Evolutionary conservation across 1,140 invertebrate genomes (phyloP).

Genomic region (Brachionus rubens): DNA sequence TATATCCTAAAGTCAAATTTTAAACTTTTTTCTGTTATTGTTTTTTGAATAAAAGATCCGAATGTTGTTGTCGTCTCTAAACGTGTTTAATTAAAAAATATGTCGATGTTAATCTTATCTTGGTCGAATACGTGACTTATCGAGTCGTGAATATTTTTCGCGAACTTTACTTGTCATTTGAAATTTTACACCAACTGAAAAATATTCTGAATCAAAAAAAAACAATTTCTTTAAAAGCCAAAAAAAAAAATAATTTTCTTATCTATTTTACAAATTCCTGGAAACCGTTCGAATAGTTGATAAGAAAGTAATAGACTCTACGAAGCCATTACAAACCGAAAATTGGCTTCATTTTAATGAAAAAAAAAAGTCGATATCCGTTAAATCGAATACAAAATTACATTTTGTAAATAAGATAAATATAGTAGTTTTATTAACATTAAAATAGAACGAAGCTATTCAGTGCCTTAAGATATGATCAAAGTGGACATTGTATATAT

Average conservation of each 20-base stretch:
- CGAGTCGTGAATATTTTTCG: too few species aligned
- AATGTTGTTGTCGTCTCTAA: background rate
- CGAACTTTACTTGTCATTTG: too few species aligned
- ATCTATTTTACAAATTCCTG: conserved; percentile 34
- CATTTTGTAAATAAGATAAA: conserved; percentile 34
- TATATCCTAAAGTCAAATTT: conserved; percentile 23
- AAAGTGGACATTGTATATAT: conserved; percentile 23
- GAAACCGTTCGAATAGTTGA: conserved; percentile 14
- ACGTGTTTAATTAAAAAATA: background rate
- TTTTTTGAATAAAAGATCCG: background rate
- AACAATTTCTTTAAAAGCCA: background rate
- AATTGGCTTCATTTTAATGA: conserved; percentile 1
- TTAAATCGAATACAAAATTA: conserved; percentile 19
- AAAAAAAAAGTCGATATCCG: conserved; percentile 1
- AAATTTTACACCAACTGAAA: too few species aligned
- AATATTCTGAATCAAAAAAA: background rate
- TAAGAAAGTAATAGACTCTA: conserved; percentile 20
- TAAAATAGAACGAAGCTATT: background rate
- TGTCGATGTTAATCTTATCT: too few species aligned
- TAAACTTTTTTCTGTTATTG: background rate
- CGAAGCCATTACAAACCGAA: conserved; percentile 29
- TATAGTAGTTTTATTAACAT: conserved; percentile 1
- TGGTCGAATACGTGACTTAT: too few species aligned
- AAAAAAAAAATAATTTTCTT: background rate
- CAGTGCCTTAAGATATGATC: background rate